Conservation (phyloP, 2,113 vertebrate genomes). For the Campylomormyrus tamandua region DNA sequence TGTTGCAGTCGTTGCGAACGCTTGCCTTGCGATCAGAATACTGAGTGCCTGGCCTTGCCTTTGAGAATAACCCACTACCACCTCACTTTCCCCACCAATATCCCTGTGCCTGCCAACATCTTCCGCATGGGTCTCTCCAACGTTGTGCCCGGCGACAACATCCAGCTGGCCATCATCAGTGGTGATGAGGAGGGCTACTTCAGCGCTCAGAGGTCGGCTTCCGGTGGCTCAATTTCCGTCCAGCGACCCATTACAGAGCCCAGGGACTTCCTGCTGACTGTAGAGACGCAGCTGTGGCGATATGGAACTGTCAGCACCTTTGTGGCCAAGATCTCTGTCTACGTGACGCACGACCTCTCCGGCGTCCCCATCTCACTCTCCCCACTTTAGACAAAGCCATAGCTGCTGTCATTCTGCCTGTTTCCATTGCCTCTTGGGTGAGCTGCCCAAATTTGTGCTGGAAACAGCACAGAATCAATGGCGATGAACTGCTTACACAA, state of each 20-base stretch:
- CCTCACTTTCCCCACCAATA: slow-evolving; percentile 95
- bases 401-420: not conserved
- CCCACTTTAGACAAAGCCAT: not conserved
- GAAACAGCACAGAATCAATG: not conserved
- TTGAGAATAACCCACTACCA: slow-evolving; percentile 97
- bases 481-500: not conserved
- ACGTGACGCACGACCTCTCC: slow-evolving; percentile 77
- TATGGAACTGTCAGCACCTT: slow-evolving; percentile 73
- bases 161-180: slow-evolving; percentile 76
- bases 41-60: slow-evolving; percentile 88
- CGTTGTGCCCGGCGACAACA: slow-evolving; percentile 72
- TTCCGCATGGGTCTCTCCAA: slow-evolving; percentile 95
- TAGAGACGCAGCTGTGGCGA: slow-evolving; percentile 80
- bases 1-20: slow-evolving; percentile 96
- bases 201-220: slow-evolving; percentile 64
- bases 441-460: not conserved
- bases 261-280: slow-evolving; percentile 79
- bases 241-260: slow-evolving; percentile 69
- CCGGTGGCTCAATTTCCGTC: slow-evolving; percentile 77
- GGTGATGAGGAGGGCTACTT: slow-evolving; percentile 88
- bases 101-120: slow-evolving; percentile 83
- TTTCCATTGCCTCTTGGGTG: not conserved
- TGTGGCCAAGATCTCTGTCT: slow-evolving; percentile 82
- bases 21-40: slow-evolving; percentile 93
- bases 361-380: slow-evolving; percentile 56